Base-by-base conservation (phyloP, 2,797 vertebrate genomes). In the Ptychadena robeensis region DNA sequence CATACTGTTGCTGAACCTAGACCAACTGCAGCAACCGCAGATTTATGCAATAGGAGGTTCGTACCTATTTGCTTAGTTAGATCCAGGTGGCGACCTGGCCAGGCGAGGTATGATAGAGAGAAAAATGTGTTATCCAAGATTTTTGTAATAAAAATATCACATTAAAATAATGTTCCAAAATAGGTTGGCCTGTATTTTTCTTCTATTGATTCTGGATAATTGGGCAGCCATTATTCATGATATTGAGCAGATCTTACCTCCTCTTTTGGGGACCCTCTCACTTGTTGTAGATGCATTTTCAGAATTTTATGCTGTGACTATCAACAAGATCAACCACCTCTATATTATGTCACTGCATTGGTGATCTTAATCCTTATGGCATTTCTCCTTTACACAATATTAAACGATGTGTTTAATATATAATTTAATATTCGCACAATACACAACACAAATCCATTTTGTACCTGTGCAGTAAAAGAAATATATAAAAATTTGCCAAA, bases 401-500 rank as follows among this genome's bases (percentile, higher is more conserved):
- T 44, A 44, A 44, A 44, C 7, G 4, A 22, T 53, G 8, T 0
- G 7, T 53, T 53, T 22, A n/a, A 53, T 53, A 9, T 8, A 53
- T 53, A 22, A 53, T 22, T 53, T 53, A 53, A 22, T 53, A 8
- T n/a, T 53, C 18, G 22, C 22, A 1, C 22, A 53, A 22, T 5
- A 53, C 15, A 22, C 18, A 22, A 22, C 22, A 28, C 59, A 14
- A 27, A 27, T 61, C 11, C 9, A 61, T 69, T 25, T 11, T 69
- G 12, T 37, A 38, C n/a, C 15, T 61, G 30, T 35, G 10, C 48
- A 57, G 9, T 12, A 18, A 32, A 59, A 12, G 22, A 44, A 57
- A 57, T 57, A 72, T n/a, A 80, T 69, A 44, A 25, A 57, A 53
- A 12, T 53, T 78, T 78, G 40, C 3, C 40, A 53, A 57, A 74